Percentiles rank a stretch among this genome's conserved stretches.
These are phyloP conservation scores for Aldrovandia affinis DNA, from an alignment of 2,797 vertebrate genomes.

Conservation along the genomic window DNA sequence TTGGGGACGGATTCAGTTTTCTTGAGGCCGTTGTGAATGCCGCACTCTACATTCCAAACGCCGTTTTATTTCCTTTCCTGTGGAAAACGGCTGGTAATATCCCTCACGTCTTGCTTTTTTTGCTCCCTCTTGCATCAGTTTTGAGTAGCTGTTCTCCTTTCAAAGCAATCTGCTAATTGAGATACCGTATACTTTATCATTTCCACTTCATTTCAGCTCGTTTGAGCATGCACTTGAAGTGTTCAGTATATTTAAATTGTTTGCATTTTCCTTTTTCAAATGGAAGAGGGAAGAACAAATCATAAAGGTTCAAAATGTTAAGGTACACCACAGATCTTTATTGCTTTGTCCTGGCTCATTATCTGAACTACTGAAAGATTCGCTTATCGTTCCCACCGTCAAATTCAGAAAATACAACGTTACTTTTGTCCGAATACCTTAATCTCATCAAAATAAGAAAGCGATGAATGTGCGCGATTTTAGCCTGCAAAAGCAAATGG, in stretches of 20 bases:
- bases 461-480: neutral
- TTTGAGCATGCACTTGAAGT: neutral
- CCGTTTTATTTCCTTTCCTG: neutral
- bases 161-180: neutral
- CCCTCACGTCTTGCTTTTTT: neutral
- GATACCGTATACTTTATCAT: neutral
- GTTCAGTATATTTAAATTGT: neutral
- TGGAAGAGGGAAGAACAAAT: neutral
- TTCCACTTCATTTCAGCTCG: neutral
- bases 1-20: neutral
- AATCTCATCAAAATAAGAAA: too few species aligned
- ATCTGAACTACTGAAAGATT: neutral
- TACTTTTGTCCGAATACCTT: too few species aligned
- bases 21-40: neutral
- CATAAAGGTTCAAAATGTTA: neutral
- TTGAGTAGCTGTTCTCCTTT: neutral
- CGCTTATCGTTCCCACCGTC: neutral
- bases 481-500: neutral
- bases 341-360: neutral
- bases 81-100: neutral
- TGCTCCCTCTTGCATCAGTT: constrained; percentile 7
- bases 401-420: neutral
- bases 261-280: neutral
- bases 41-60: neutral
- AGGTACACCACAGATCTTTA: neutral